A percentile compares a stretch with the other conserved stretches of the same genome.
These are phyloP conservation scores for Meteorus sp. DNA, from an alignment of 1,140 invertebrate species.

Conservation along the genomic window DNA sequence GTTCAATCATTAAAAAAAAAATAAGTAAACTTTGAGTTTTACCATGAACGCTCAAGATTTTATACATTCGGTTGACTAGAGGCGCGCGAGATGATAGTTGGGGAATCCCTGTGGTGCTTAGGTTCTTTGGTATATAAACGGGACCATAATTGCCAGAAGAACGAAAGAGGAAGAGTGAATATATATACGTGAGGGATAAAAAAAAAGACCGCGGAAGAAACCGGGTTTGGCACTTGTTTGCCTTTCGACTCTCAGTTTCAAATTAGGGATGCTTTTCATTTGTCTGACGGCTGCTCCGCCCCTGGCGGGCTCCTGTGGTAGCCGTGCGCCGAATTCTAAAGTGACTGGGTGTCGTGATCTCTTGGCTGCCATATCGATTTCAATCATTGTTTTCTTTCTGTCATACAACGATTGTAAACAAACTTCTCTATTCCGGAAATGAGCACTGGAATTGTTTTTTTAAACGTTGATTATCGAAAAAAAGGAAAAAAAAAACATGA, in stretches of 20 bases:
- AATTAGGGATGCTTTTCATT: conserved; percentile 54
- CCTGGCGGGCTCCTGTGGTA: conserved; percentile 47
- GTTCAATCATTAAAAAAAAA: too few species aligned
- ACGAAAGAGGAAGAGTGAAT: conserved; percentile 6
- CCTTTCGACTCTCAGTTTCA: conserved; percentile 48
- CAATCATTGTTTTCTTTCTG: not conserved
- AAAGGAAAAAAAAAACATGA: too few species aligned
- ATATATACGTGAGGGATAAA: conserved; percentile 12
- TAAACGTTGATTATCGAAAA: too few species aligned
- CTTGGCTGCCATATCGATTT: not conserved
- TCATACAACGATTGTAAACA: conserved; percentile 3
- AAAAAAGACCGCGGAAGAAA: conserved; percentile 22
- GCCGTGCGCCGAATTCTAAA: conserved; percentile 43
- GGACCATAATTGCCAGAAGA: conserved; percentile 30
- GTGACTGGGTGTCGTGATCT: conserved; percentile 33
- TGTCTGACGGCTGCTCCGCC: conserved; percentile 49
- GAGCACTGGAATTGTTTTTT: too few species aligned
- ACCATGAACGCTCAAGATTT: too few species aligned
- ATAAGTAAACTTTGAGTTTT: too few species aligned
- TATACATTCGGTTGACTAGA: too few species aligned
- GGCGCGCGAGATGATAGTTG: not conserved
- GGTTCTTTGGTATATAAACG: conserved; percentile 28
- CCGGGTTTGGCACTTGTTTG: conserved; percentile 40
- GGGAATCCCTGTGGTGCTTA: conserved; percentile 25
- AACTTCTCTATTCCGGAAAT: too few species aligned